A percentile compares a stretch with the other conserved stretches of the same genome.
Evolutionary conservation across 1,140 invertebrate genomes (phyloP).

Genomic region (Tenebrio molitor): DNA sequence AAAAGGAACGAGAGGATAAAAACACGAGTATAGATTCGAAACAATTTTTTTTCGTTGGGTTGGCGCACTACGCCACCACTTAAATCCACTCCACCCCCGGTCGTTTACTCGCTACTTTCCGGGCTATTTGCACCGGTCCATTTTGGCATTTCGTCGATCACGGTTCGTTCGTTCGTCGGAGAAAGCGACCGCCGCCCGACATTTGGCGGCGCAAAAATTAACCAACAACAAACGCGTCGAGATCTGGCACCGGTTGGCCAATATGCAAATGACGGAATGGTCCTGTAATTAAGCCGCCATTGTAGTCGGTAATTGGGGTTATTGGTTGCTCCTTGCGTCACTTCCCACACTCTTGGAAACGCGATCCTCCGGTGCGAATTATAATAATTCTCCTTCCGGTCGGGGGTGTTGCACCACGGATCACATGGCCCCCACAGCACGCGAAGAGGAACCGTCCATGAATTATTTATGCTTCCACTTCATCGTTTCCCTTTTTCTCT

Average conservation of each 20-base stretch:
- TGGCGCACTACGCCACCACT: too few relatives aligned
- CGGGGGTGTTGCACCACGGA: neutral
- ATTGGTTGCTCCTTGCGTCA: neutral
- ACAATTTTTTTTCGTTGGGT: too few relatives aligned
- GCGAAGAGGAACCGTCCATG: conserved; percentile 11
- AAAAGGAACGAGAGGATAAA: too few relatives aligned
- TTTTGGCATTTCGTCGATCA: neutral
- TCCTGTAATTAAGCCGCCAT: conserved; percentile 1
- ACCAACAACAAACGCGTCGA: neutral
- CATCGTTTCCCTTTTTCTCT: conserved; percentile 14
- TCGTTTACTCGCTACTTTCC: neutral
- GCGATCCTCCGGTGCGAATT: too few relatives aligned
- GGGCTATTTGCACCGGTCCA: neutral
- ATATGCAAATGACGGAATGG: neutral
- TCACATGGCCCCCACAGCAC: neutral
- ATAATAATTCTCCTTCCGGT: too few relatives aligned
- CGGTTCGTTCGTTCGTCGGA: neutral
- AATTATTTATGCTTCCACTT: conserved; percentile 26
- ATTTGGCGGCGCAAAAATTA: too few relatives aligned
- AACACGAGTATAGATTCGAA: too few relatives aligned
- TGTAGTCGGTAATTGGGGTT: neutral
- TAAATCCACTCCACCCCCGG: too few relatives aligned
- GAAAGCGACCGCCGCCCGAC: neutral
- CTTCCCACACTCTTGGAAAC: neutral
- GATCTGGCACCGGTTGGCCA: neutral